Percentiles rank a stretch among this genome's conserved stretches.
Evolutionary conservation across 2,888 invertebrate species (phyloP).

Genomic region (Cosmorhoe ocellata): DNA sequence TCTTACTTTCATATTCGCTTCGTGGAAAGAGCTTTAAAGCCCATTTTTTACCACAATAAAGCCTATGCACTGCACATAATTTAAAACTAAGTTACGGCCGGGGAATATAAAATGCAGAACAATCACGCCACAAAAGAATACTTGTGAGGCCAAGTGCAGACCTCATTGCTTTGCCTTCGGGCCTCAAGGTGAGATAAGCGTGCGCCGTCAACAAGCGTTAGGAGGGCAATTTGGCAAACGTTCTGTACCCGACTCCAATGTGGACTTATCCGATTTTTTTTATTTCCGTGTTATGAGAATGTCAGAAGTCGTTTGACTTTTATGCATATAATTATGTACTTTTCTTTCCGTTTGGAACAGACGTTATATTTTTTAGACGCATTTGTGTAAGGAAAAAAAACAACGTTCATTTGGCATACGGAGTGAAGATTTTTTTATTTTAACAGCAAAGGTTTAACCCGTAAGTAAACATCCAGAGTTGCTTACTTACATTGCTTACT

Average conservation of each 20-base stretch:
- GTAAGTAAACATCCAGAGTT: slow-evolving; percentile 17
- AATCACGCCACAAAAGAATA: slow-evolving; percentile 32
- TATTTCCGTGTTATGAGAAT: slow-evolving; percentile 23
- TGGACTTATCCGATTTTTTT: slow-evolving; percentile 23
- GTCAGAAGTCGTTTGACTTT: slow-evolving; percentile 16
- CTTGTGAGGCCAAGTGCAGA: slow-evolving; percentile 22
- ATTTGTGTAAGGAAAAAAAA: neutral
- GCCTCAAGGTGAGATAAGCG: slow-evolving; percentile 31
- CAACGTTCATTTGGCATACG: too few species aligned
- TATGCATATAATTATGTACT: slow-evolving; percentile 1
- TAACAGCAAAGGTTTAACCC: neutral
- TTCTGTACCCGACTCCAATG: slow-evolving; percentile 20
- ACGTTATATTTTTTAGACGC: neutral
- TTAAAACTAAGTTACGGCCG: slow-evolving; percentile 30
- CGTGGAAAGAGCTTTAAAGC: slow-evolving; percentile 6
- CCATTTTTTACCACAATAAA: slow-evolving; percentile 26
- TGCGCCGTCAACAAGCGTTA: slow-evolving; percentile 33
- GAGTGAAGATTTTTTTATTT: too few species aligned
- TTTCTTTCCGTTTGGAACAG: neutral
- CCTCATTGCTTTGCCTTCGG: slow-evolving; percentile 26
- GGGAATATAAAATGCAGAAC: slow-evolving; percentile 35
- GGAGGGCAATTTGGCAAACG: slow-evolving; percentile 36
- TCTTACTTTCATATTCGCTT: too few species aligned
- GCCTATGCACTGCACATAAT: slow-evolving; percentile 24
- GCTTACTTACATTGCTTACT: slow-evolving; percentile 2